Evolutionary conservation across 1,140 invertebrate species (phyloP).

Genomic region (Battus philenor): DNA sequence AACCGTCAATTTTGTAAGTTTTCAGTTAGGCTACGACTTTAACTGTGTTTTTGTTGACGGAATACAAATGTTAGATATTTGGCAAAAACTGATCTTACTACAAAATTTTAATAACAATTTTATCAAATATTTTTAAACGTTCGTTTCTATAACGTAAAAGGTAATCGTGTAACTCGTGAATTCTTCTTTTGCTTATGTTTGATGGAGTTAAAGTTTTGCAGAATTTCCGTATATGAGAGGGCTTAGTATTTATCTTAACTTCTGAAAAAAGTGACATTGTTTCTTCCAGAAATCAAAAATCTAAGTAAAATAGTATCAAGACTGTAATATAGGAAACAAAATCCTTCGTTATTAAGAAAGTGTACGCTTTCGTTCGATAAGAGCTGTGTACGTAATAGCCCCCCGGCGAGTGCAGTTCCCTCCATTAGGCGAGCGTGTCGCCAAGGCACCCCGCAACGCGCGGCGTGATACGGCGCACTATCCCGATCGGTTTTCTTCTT

Average conservation of each 20-base stretch:
- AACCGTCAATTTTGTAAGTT: conserved; percentile 13
- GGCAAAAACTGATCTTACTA: too few species aligned
- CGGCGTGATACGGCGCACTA: conserved; percentile 37
- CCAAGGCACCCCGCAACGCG: conserved; percentile 40
- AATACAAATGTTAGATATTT: conserved; percentile 34
- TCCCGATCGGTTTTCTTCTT: conserved; percentile 22
- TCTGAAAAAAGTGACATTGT: too few species aligned
- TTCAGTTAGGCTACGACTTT: conserved; percentile 36
- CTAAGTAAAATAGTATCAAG: conserved; percentile 17
- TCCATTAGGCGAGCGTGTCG: conserved; percentile 57
- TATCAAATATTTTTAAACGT: too few species aligned
- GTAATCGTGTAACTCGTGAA: too few species aligned
- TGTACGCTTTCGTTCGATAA: conserved; percentile 45
- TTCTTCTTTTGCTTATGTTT: too few species aligned
- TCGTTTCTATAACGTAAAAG: too few species aligned
- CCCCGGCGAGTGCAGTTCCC: conserved; percentile 38
- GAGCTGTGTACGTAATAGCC: conserved; percentile 46
- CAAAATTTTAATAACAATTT: too few species aligned
- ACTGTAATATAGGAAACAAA: conserved; percentile 26
- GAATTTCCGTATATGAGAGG: too few species aligned
- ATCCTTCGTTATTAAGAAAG: conserved; percentile 52
- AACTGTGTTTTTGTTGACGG: conserved; percentile 32
- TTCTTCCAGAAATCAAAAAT: too few species aligned
- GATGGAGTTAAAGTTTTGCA: too few species aligned
- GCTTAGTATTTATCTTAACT: too few species aligned